Conservation (phyloP, 2,888 invertebrate genomes). For the Eupeodes latifasciatus region DNA sequence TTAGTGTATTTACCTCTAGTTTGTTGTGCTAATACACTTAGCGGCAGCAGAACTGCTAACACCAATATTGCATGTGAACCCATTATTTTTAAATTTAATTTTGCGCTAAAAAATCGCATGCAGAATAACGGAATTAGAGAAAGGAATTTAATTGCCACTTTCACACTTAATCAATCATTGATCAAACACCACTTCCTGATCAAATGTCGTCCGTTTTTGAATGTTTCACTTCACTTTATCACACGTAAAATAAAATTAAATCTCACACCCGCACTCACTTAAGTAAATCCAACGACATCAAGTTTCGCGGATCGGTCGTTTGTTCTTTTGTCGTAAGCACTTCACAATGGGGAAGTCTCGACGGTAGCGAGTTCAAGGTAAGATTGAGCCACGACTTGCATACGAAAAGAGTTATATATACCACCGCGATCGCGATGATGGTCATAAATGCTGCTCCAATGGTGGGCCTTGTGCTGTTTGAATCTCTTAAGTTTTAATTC, state of each 20-base stretch:
- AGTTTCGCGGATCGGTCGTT: constrained; percentile 34
- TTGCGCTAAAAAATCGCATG: constrained; percentile 40
- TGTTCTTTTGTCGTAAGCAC: constrained; percentile 13
- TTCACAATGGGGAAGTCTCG: constrained; percentile 54
- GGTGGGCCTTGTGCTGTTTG: constrained; percentile 8
- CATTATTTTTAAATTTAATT: constrained; percentile 23
- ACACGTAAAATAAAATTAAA: constrained; percentile 30
- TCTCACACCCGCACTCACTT: constrained; percentile 9
- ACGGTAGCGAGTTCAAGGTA: constrained; percentile 84
- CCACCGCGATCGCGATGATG: constrained; percentile 56
- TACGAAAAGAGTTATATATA: constrained; percentile 84
- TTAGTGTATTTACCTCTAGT: constrained; percentile 57
- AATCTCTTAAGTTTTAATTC: constrained; percentile 61
- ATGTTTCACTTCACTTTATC: constrained; percentile 54
- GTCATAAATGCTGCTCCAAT: constrained; percentile 2
- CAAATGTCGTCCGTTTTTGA: constrained; percentile 46
- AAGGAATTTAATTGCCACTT: constrained; percentile 53
- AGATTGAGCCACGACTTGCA: constrained; percentile 83
- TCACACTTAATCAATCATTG: constrained; percentile 50
- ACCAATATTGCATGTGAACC: constrained; percentile 47
- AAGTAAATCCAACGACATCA: constrained; percentile 10
- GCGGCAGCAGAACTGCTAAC: constrained; percentile 46
- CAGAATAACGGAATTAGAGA: constrained; percentile 20
- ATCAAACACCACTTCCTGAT: constrained; percentile 56
- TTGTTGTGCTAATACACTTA: constrained; percentile 50